These are phyloP conservation scores for Spodoptera picta DNA, from an alignment of 2,888 invertebrate genomes.

Conservation along the genomic window DNA sequence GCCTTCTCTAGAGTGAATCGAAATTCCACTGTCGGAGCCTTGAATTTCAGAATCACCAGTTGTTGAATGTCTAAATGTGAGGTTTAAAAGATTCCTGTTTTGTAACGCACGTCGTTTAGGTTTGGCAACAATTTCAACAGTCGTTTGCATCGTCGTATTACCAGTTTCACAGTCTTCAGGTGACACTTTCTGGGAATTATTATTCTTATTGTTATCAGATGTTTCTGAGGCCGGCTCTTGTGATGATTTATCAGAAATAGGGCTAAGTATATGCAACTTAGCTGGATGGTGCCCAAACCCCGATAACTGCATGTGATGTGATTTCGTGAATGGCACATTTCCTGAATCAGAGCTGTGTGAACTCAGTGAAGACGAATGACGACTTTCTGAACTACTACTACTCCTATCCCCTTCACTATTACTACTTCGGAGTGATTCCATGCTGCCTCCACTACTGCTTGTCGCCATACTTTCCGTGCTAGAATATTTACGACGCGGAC, in stretches of 20 bases:
- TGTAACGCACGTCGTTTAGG: conserved; percentile 91
- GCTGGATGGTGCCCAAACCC: conserved; percentile 92
- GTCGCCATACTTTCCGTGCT: conserved; percentile 96
- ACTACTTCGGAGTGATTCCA: conserved; percentile 95
- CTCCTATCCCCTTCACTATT: conserved; percentile 96
- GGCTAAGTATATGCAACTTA: conserved; percentile 95
- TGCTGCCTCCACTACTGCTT: conserved; percentile 95
- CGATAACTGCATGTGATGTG: conserved; percentile 90
- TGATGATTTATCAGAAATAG: conserved; percentile 96
- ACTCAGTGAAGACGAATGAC: conserved; percentile 94
- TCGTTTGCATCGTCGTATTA: conserved; percentile 80
- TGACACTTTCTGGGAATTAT: conserved; percentile 93
- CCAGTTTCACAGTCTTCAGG: conserved; percentile 90
- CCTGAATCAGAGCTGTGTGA: conserved; percentile 95
- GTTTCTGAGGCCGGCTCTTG: conserved; percentile 95
- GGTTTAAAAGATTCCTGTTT: conserved; percentile 92
- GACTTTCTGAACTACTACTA: conserved; percentile 95
- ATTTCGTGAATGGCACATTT: conserved; percentile 89
- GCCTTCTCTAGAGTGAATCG: conserved; percentile 94
- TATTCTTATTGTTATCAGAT: conserved; percentile 94
- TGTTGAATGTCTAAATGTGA: conserved; percentile 90
- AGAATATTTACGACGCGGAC: conserved; percentile 90
- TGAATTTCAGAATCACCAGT: conserved; percentile 93
- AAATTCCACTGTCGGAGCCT: conserved; percentile 96
- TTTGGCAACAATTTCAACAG: conserved; percentile 86